Conservation (phyloP, 1,140 invertebrate genomes). For the Ooceraea biroi region DNA sequence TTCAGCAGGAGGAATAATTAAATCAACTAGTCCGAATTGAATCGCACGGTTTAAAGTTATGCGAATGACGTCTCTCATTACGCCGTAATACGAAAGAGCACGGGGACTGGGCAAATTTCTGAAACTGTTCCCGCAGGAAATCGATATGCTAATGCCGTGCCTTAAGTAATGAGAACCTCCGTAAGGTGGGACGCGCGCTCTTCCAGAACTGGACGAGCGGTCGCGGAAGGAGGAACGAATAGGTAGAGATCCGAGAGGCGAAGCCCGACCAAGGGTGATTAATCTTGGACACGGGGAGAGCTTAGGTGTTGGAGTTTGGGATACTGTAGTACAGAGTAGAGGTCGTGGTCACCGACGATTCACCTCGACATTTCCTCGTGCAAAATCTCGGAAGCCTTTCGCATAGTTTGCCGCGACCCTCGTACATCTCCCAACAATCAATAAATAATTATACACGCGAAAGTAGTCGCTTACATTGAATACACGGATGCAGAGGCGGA, state of each 20-base stretch:
- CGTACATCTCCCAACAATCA: background rate
- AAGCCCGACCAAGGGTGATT: constrained; percentile 72
- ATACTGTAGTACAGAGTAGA: constrained; percentile 26
- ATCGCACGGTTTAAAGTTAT: constrained; percentile 63
- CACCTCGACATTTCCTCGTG: constrained; percentile 65
- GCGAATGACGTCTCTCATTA: constrained; percentile 61
- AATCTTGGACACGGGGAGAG: constrained; percentile 75
- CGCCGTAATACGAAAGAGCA: constrained; percentile 62
- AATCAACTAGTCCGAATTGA: constrained; percentile 33
- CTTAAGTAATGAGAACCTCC: constrained; percentile 79
- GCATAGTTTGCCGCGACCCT: constrained; percentile 32
- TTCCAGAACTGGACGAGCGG: constrained; percentile 61
- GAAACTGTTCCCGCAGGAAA: constrained; percentile 79
- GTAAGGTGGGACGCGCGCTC: constrained; percentile 72
- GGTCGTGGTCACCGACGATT: constrained; percentile 70
- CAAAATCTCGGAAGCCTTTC: constrained; percentile 58
- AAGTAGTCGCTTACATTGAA: constrained; percentile 10
- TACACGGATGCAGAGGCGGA: too few species aligned
- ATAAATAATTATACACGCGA: constrained; percentile 34
- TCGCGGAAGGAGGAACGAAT: constrained; percentile 56
- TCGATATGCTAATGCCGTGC: constrained; percentile 81
- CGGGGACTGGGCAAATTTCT: constrained; percentile 64
- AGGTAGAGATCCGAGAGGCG: constrained; percentile 59
- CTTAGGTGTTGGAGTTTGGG: constrained; percentile 73
- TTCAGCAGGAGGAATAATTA: constrained; percentile 6